Base-by-base conservation (phyloP, 2,888 invertebrate species). In the Chymomyza caudatula region DNA sequence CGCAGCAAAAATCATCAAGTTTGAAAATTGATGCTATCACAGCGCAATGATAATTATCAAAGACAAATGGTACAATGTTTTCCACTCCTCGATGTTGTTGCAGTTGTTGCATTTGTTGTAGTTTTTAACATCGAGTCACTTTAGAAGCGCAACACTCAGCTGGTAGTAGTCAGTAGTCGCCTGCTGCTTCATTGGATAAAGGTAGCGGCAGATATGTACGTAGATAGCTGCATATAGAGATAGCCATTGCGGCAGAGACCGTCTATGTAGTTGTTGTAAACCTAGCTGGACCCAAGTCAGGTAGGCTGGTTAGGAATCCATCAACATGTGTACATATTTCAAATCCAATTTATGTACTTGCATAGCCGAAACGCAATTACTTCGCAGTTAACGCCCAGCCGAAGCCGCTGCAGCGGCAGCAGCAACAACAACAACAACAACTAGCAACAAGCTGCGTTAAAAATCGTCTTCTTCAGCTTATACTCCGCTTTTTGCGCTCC, bases 301-400 rank as follows among this genome's bases (percentile, higher is more conserved):
- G 11, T 37, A 37, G 29, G 65, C 70, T 56, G 78, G 51, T 44
- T 52, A 79, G 83, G 83, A 81, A 85, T 81, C 81, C 85, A 85
- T 81, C 81, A 81, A 85, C 81, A 81, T 80, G 80, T 85, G 85
- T 85, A 80, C 80, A 85, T 80, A 80, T 82, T 82, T 85, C 82
- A 85, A 82, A 82, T 85, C 85, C 82, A 82, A 82, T 82, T 82
- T 85, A 85, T 85, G 84, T 83, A 85, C 78, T 82, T 83, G 77
- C 84, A 80, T 83, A 82, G 85, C 85, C 78, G 73, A 82, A 80
- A 77, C 85, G 85, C 81, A 81, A 81, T 81, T 81, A 81, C 81
- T 81, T 81, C 85, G 83, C 81, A 81, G 81, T 81, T 81, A 81
- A 81, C 81, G 81, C 81, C 81, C 81, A 85, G 77, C 70, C 73